These are phyloP conservation scores for Gouania willdenowi DNA, from an alignment of 2,797 vertebrate species.

Conservation along the genomic window DNA sequence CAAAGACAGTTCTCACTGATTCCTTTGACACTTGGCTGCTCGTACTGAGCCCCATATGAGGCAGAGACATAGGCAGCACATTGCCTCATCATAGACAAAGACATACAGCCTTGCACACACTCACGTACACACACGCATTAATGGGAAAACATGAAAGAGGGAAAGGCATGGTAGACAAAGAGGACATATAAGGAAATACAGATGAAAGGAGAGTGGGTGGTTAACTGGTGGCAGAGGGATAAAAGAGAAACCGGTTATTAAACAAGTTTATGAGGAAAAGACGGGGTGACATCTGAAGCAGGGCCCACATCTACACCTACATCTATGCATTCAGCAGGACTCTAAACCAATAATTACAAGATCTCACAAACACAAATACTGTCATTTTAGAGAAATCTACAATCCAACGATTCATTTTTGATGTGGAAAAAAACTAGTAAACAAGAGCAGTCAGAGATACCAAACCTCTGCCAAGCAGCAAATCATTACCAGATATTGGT, in stretches of 20 bases:
- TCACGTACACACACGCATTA: conserved; percentile 13
- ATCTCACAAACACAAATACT: neutral
- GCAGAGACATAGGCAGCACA: conserved; percentile 7
- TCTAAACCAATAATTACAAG: no score
- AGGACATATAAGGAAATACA: conserved; percentile 4
- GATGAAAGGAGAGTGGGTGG: conserved; percentile 12
- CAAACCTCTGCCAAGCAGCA: no score
- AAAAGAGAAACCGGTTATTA: conserved; percentile 11
- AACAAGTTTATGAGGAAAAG: conserved; percentile 26
- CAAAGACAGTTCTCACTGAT: neutral
- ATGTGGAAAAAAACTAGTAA: no score
- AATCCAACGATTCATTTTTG: no score
- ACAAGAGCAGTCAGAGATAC: no score
- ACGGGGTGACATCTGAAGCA: conserved; percentile 33
- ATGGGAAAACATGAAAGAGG: conserved; percentile 31
- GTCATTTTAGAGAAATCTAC: no score
- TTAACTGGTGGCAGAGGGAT: conserved; percentile 2
- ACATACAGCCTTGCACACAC: conserved; percentile 32
- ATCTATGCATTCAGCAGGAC: neutral
- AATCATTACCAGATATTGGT: no score
- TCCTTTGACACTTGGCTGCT: neutral
- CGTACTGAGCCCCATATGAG: conserved; percentile 1
- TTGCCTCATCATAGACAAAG: conserved; percentile 13
- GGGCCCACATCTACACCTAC: neutral
- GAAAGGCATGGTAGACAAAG: conserved; percentile 5